These are phyloP conservation scores for Aphidius ervi DNA, from an alignment of 1,140 invertebrate species.

Conservation along the genomic window DNA sequence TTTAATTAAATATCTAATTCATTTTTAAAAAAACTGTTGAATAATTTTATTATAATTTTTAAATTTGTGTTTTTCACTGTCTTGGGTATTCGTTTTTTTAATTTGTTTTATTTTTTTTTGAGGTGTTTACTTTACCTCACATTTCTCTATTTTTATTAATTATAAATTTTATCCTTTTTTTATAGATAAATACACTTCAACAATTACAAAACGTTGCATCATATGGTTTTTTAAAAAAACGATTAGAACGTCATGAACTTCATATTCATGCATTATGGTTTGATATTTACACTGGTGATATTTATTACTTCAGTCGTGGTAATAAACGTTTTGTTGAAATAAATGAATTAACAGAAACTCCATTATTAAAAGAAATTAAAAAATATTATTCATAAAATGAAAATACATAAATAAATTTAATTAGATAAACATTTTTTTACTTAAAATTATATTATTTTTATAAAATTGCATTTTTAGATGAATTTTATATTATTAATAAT, in stretches of 20 bases:
- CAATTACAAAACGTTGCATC: slow-evolving; percentile 93
- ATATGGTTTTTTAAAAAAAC: slow-evolving; percentile 85
- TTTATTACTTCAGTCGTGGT: slow-evolving; percentile 86
- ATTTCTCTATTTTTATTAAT: slow-evolving; percentile 22
- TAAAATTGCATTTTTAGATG: too few relatives aligned
- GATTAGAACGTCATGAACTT: slow-evolving; percentile 75
- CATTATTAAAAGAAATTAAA: slow-evolving; percentile 70
- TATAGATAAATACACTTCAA: slow-evolving; percentile 85
- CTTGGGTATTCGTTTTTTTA: too few relatives aligned
- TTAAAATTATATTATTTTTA: too few relatives aligned
- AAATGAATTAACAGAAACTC: slow-evolving; percentile 74
- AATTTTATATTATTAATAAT: too few relatives aligned
- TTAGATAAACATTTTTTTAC: too few relatives aligned
- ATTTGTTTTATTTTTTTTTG: neutral
- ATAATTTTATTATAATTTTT: neutral
- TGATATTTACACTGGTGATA: slow-evolving; percentile 94
- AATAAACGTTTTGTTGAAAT: slow-evolving; percentile 80
- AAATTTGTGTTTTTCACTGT: neutral
- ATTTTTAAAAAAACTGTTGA: neutral
- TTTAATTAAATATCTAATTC: neutral
- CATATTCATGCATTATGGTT: slow-evolving; percentile 95
- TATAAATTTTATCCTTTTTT: neutral
- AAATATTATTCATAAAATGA: slow-evolving; percentile 69
- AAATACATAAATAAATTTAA: too few relatives aligned
- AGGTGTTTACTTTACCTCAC: neutral